Base-by-base conservation (phyloP, 2,797 vertebrate species). In the Etheostoma perlongum region DNA sequence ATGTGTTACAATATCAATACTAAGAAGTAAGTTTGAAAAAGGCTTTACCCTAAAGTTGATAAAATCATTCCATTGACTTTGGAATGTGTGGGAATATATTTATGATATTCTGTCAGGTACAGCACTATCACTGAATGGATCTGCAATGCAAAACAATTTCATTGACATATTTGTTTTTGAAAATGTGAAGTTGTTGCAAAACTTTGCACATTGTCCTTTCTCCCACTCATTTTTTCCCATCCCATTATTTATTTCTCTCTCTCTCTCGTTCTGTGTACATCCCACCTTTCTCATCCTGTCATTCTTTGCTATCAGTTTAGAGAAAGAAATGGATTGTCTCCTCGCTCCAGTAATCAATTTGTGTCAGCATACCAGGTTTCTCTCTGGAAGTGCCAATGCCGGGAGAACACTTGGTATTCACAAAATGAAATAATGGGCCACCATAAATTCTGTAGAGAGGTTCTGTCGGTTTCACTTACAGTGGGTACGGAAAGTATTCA, bases 331-430 rank as follows among this genome's bases (percentile, higher is more conserved):
- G 87, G 90, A 91, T 93, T 91, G 87, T 92, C 79, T 92, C 79
- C 82, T 80, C n/a, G 78, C 83, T 88, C 82, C 67, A 49, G 66
- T 84, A 91, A 93, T 94, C 92, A 90, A 93, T 94, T 92, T 92
- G 83, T 93, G 93, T 94, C 91, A 89, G 90, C 86, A 80, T 79
- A 83, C 79, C 74, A 67, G 74, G 80, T 78, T 85, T 91, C 84
- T 83, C 67, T 86, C 82, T 82, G 66, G 74, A 91, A 79, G 81
- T 82, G 80, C 75, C 84, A 85, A 77, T 68, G 86, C 85, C 44
- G 74, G 68, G 76, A 86, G 84, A 85, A 86, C 78, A 75, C 85
- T 91, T 90, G 83, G 84, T 86, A 92, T 92, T 93, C 90, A 85
- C 84, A 64, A 92, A 92, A 93, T 89, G 68, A 89, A 91, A 90